Evolutionary conservation across 2,113 vertebrate genomes (phyloP), one percentile per base, ranked within the genome.

Genomic region (Rostratula benghalensis): DNA sequence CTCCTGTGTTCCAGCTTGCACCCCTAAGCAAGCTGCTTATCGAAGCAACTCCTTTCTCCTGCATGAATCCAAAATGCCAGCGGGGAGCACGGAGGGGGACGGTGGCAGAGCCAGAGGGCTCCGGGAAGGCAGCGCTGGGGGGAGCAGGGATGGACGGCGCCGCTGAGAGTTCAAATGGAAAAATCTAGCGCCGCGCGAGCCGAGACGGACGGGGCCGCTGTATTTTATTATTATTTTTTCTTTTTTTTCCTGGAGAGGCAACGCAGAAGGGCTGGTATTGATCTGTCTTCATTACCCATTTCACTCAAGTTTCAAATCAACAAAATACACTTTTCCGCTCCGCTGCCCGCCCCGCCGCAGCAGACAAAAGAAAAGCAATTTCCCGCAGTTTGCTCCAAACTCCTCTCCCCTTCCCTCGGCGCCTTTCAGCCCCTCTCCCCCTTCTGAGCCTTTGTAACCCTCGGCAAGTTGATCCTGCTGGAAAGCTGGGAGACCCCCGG

Each of bases 281-380:
- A 98, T 98, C 98, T 97, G 97, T 97, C 98, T 98, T 98, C 98
- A 98, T 98, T 98, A 98, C 98, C 98, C 98, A 98, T 97, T 98
- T 98, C 98, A 98, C 98, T 98, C 98, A 98, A 98, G 98, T 98
- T 98, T 98, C 98, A 98, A 98, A 98, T 98, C 98, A 98, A 98
- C 95, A 98, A 98, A 99, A 98, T 98, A 97, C 97, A 98, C 97
- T 98, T 99, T 98, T 98, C 98, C 97, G 97, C 98, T 98, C 91
- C 53, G 94, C 97, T 97, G 97, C 93, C 79, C 97, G 97, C 97
- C 97, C 78, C 84, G 95, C 97, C 57, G 87, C 96, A 51, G 77
- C 82, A 90, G 76, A 95, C 93, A 96, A 94, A 84, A 94, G 95
- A 94, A 97, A 95, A 97, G 95, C 94, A 87, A 89, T 95, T 97